phyloP scores from a whole-genome alignment of 2,797 vertebrate genomes.

The Neopelma chrysocephalum region DNA sequence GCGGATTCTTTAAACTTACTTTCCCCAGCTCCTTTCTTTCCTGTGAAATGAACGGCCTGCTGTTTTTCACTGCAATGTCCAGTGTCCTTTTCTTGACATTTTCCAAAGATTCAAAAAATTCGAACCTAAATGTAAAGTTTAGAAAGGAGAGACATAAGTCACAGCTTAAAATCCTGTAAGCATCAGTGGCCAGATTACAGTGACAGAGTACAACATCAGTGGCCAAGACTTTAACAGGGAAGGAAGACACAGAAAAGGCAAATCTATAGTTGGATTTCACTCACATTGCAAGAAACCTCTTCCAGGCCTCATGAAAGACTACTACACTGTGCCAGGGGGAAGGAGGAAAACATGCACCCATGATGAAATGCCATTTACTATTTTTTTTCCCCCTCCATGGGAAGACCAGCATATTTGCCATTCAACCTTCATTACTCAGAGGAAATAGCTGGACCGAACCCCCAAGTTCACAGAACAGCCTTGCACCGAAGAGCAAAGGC shows the following conservation, averaged over 20 bases:
- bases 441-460: constrained; percentile 19
- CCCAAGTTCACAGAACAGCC: neutral
- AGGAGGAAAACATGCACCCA: neutral
- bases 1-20: constrained; percentile 71
- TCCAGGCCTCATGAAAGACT: neutral
- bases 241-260: neutral
- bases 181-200: neutral
- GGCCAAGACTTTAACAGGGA: neutral
- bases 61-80: constrained; percentile 93
- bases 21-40: constrained; percentile 92
- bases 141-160: neutral
- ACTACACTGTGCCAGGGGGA: fast-evolving
- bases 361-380: neutral
- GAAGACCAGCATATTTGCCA: neutral
- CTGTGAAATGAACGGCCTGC: constrained; percentile 83
- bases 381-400: neutral
- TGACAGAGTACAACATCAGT: neutral
- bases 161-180: neutral
- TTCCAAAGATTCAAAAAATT: constrained; percentile 86
- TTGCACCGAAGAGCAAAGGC: constrained; percentile 9
- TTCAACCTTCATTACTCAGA: constrained; percentile 32
- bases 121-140: constrained; percentile 81
- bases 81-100: constrained; percentile 84
- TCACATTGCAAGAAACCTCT: neutral
- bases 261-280: neutral